Evolutionary conservation across 2,888 invertebrate genomes (phyloP), one percentile per base, ranked within the genome.

Genomic region (Blastobasis lacticolella): DNA sequence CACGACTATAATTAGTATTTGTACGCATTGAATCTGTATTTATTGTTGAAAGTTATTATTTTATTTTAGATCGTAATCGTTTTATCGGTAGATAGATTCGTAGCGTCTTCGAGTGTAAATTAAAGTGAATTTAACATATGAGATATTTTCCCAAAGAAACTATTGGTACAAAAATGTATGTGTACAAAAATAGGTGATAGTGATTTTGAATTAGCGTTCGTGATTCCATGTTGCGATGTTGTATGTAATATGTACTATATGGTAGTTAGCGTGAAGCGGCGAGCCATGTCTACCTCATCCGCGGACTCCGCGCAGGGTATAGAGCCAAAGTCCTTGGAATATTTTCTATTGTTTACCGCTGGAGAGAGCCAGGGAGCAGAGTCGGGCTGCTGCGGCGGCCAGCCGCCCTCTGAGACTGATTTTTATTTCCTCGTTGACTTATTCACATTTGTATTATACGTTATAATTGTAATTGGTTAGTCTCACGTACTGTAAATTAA

Each of bases 1-100:
- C 82, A 81, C 71, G 66, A 69, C 70, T 69, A 70, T 69, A 69
- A 62, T 67, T 67, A 73, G 75, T 73, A 71, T 70, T 74, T 71
- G 67, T 77, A 49, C 47, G 45, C 49, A 75, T 76, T 70, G 70
- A 71, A 69, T 61, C 67, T 67, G 71, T 75, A 76, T 73, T 77
- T 68, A 80, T 83, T 87, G 87, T 87, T 88, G 85, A 85, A 81
- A 86, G 82, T 88, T 86, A 82, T 81, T 84, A 85, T 84, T 85
- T 86, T 85, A 84, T 87, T 80, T 74, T 73, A 63, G 77, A 79
- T 54, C 56, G 55, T 80, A 78, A 79, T n/a, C n/a, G 73, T 63
- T 67, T 69, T 78, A 72, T 68, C 71, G 71, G 65, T 49, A 48
- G 41, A 38, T 47, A 43, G 42, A 38, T 45, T 61, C 57, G 70